phyloP scores from a whole-genome alignment of 2,888 invertebrate species.

The Copidosoma aretas region DNA sequence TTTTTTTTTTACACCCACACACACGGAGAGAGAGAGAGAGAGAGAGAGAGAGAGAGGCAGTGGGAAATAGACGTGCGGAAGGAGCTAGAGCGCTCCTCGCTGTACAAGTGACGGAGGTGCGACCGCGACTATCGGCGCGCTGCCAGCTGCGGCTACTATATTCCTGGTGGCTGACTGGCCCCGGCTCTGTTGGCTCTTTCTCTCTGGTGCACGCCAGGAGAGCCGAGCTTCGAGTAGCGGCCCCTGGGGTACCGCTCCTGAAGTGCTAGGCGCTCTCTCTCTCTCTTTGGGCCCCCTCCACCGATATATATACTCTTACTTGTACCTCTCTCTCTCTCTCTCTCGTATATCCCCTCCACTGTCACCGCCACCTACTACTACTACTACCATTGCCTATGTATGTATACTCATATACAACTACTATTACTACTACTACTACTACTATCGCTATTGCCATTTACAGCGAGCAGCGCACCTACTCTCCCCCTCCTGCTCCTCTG shows the following conservation, averaged over 20 bases:
- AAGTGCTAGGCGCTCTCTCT: conserved; percentile 37
- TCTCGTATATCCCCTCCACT: neutral
- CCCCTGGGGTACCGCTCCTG: conserved; percentile 50
- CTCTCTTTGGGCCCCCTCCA: conserved; percentile 4
- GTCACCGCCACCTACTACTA: neutral
- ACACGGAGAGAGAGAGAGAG: no score
- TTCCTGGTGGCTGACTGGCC: conserved; percentile 27
- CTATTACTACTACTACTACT: no score
- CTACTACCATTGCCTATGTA: neutral
- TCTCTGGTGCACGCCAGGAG: conserved; percentile 33
- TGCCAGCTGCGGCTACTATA: no score
- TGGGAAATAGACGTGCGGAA: no score
- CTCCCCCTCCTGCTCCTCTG: no score
- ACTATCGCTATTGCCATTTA: no score
- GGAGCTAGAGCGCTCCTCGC: no score
- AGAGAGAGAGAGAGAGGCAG: no score
- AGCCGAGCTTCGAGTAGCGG: conserved; percentile 45
- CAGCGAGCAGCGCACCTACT: no score
- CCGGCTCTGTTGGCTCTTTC: conserved; percentile 11
- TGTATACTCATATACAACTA: no score
- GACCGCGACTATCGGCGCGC: conserved; percentile 55
- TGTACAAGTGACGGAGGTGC: conserved; percentile 53
- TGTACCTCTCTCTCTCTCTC: neutral
- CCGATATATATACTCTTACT: no score
- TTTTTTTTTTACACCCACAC: no score